Percentiles rank a stretch among this genome's conserved stretches.
phyloP scores from a whole-genome alignment of 2,888 invertebrate genomes.

The Drosophila subquinaria region DNA sequence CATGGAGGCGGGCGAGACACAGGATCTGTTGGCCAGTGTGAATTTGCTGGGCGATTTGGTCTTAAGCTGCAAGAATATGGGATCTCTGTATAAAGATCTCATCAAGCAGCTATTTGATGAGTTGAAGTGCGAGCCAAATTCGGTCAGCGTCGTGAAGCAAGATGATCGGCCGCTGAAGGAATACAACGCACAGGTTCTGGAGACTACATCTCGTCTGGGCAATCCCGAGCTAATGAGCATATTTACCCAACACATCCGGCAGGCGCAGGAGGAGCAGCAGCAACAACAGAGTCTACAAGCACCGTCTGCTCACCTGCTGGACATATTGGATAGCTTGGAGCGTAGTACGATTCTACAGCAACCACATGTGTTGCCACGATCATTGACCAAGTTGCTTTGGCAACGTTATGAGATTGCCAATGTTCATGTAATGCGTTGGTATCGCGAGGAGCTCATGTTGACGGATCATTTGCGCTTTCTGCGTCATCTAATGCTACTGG shows the following conservation, averaged over 20 bases:
- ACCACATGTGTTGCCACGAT: conserved; percentile 84
- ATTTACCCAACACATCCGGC: conserved; percentile 37
- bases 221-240: conserved; percentile 50
- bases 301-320: background rate
- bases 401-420: conserved; percentile 85
- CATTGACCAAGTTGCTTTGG: conserved; percentile 85
- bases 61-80: conserved; percentile 64
- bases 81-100: conserved; percentile 75
- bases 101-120: conserved; percentile 70
- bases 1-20: conserved; percentile 81
- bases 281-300: background rate
- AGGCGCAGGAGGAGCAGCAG: background rate
- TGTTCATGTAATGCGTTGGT: conserved; percentile 86
- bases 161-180: background rate
- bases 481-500: conserved; percentile 86
- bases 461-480: conserved; percentile 86
- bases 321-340: conserved; percentile 37
- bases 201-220: conserved; percentile 1
- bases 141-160: background rate
- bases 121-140: conserved; percentile 53
- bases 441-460: conserved; percentile 86
- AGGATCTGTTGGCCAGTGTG: conserved; percentile 81
- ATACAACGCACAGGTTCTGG: conserved; percentile 6
- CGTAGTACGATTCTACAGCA: conserved; percentile 80
- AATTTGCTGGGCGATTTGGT: conserved; percentile 81